Base-by-base conservation (phyloP, 2,797 vertebrate genomes). In the Meriones psammophilus region DNA sequence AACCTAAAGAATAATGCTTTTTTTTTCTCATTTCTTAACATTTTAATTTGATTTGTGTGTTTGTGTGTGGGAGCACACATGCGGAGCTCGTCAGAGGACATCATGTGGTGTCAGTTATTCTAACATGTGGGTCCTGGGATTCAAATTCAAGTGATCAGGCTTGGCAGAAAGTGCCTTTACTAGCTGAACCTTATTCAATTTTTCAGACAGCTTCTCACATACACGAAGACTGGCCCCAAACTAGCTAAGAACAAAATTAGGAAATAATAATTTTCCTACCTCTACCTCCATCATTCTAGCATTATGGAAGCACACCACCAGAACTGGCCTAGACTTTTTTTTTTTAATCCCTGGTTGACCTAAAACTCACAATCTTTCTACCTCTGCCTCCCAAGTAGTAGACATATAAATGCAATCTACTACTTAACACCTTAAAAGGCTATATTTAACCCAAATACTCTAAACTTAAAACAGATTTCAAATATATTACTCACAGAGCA, bases 381-480 rank as follows among this genome's bases (percentile, higher is more conserved):
- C 36, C 8, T 81, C n/a, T 42, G 36, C 36, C 80, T 81, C 79
- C 12, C 6, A 81, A 64, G 8, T 62, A n/a, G n/a, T 60, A 36
- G 56, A 36, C n/a, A 36, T 81, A 81, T 26, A 81, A 58, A 81
- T 36, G 22, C 28, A 17, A 26, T 30, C 15, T 46, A 66, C 14
- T 88, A 42, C 69, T 88, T 74, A 88, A 94, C 94, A 83, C 33
- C 91, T 93, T 96, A 87, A 92, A 91, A 94, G 81, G 76, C n/a
- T 77, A 96, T 54, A 76, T 95, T 98, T 96, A 95, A 88, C 85
- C 86, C 74, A 46, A 95, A 77, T 93, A 93, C 92, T 13, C 20
- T 95, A n/a, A 96, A 68, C 84, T 26, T 88, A 73, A 94, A 96
- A 96, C 86, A 93, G 84, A 42, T 90, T 89, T 94, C 50, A 96